Evolutionary conservation across 2,888 invertebrate species (phyloP).

Genomic region (Polyploca ridens): DNA sequence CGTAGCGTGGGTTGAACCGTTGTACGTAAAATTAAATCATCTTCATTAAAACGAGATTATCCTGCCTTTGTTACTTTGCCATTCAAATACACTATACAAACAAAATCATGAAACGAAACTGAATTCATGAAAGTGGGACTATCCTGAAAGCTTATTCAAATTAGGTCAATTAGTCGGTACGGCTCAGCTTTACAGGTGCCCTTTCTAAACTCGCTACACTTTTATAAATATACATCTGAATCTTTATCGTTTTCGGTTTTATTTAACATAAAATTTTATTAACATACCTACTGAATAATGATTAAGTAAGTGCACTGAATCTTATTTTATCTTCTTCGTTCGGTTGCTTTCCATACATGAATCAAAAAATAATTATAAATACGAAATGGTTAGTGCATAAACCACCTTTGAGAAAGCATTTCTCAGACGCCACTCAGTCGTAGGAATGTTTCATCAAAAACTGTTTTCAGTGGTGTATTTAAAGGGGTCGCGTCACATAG

Average conservation of each 20-base stretch:
- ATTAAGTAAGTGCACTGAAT: too few species aligned
- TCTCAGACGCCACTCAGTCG: constrained; percentile 24
- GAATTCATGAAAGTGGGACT: constrained; percentile 45
- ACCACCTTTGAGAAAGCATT: background rate
- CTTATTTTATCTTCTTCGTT: too few species aligned
- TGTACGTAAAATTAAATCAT: constrained; percentile 9
- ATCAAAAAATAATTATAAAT: too few species aligned
- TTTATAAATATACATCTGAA: constrained; percentile 1
- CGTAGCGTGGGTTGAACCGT: background rate
- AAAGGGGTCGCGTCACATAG: constrained; percentile 25
- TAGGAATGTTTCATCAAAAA: constrained; percentile 36
- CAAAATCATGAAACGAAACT: constrained; percentile 44
- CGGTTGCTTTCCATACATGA: too few species aligned
- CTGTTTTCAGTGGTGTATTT: constrained; percentile 36
- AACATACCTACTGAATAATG: background rate
- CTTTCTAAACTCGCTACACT: constrained; percentile 22
- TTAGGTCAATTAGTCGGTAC: constrained; percentile 54
- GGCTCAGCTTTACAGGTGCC: constrained; percentile 35
- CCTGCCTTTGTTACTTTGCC: constrained; percentile 21
- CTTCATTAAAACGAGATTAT: constrained; percentile 15
- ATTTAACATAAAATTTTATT: background rate
- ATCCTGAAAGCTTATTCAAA: constrained; percentile 55
- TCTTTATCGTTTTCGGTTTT: background rate
- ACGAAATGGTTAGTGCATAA: background rate
- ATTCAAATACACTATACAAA: constrained; percentile 31